phyloP scores from a whole-genome alignment of 2,888 invertebrate species.

The Xanthostigma xanthostigma region DNA sequence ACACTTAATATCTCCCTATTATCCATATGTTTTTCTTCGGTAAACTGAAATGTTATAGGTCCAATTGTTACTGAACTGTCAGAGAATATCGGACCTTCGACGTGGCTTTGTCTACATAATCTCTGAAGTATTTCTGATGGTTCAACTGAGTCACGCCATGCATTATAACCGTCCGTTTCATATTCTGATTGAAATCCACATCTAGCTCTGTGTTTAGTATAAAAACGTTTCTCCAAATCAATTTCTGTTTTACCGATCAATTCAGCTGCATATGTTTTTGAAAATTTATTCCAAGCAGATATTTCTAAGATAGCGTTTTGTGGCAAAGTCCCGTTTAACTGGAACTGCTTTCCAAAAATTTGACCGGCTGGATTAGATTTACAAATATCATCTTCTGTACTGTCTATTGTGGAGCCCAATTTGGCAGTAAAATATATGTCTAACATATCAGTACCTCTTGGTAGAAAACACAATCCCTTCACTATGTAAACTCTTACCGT shows the following conservation, averaged over 20 bases:
- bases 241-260: conserved; percentile 72
- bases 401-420: too few relatives aligned
- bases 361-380: conserved; percentile 64
- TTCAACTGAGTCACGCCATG: conserved; percentile 60
- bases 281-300: conserved; percentile 61
- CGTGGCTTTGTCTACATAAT: conserved; percentile 51
- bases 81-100: conserved; percentile 33
- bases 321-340: conserved; percentile 56
- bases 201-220: conserved; percentile 59
- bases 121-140: conserved; percentile 58
- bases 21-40: conserved; percentile 5
- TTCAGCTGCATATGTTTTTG: conserved; percentile 47
- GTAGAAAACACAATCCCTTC: conserved; percentile 52
- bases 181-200: conserved; percentile 64
- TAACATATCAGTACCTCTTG: conserved; percentile 55
- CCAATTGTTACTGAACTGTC: conserved; percentile 38
- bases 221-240: conserved; percentile 77
- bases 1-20: conserved; percentile 65
- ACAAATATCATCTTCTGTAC: conserved; percentile 36
- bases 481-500: conserved; percentile 65
- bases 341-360: conserved; percentile 58
- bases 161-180: conserved; percentile 45
- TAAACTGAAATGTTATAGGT: conserved; percentile 21
- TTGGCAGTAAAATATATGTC: conserved; percentile 51
- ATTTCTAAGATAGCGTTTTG: conserved; percentile 59